Conservation (phyloP, 2,113 vertebrate genomes). For the Polyodon spathula region DNA sequence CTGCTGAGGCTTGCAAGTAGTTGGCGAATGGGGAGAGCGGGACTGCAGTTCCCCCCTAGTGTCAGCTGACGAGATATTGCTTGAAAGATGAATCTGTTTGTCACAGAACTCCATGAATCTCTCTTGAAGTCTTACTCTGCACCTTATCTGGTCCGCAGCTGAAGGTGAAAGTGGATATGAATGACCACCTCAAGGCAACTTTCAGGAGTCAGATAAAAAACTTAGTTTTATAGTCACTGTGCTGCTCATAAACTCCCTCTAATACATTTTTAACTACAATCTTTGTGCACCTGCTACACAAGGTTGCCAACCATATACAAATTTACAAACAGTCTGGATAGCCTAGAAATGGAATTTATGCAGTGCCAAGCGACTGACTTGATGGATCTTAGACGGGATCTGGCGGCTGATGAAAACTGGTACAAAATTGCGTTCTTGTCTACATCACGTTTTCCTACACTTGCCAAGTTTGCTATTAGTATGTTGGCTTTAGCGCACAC, state of each 20-base stretch:
- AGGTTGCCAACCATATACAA: too few relatives aligned
- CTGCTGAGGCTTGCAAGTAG: constrained; percentile 16
- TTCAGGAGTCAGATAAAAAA: constrained; percentile 23
- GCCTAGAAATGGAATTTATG: too few relatives aligned
- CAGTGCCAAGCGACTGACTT: too few relatives aligned
- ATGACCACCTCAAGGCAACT: constrained; percentile 36
- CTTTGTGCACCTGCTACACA: too few relatives aligned
- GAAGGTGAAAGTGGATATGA: constrained; percentile 38
- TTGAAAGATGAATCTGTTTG: constrained; percentile 41
- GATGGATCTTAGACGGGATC: too few relatives aligned
- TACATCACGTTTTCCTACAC: too few relatives aligned
- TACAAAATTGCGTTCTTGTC: too few relatives aligned
- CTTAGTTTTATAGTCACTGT: neutral
- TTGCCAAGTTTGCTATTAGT: too few relatives aligned
- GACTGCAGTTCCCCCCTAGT: constrained; percentile 13
- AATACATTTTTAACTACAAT: too few relatives aligned
- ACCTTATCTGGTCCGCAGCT: constrained; percentile 24
- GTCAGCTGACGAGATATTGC: constrained; percentile 31
- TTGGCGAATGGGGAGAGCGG: constrained; percentile 14
- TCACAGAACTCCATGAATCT: constrained; percentile 34
- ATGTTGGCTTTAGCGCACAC: too few relatives aligned
- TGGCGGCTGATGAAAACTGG: too few relatives aligned
- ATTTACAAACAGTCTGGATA: too few relatives aligned
- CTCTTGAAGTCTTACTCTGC: constrained; percentile 24
- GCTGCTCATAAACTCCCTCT: neutral